Base-by-base conservation (phyloP, 1,140 invertebrate genomes). In the Brachionus plicatilis region DNA sequence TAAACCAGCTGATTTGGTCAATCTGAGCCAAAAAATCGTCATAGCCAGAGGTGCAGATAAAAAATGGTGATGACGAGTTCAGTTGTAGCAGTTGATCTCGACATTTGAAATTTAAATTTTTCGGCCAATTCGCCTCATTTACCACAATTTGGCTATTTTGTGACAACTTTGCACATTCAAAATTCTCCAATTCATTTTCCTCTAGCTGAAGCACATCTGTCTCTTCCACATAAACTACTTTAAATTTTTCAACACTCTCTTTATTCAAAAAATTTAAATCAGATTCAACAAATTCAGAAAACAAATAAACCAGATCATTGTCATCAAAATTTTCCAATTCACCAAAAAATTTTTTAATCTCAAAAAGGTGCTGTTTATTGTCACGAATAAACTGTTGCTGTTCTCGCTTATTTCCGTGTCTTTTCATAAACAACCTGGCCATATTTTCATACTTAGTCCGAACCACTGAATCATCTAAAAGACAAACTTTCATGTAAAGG, bases 31-130 rank as follows among this genome's bases (percentile, higher is more conserved):
- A 24, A 20, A 76, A 76, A 7, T 76, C 72, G 0, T 76, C 41
- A 50, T 24, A 76, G 12, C 27, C 27, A 3, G n/a, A 20, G 11
- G 41, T 47, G 43, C 72, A 76, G 8, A 76, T 76, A 27, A 47
- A 76, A 76, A 76, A 76, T 76, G 72, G 72, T 24, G 17, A 9
- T 76, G 72, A 76, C 3, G 72, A 76, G 45, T 76, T 76, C n/a
- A 76, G 53, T 47, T 76, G 72, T 9, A 76, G 17, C 17, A 47
- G 43, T 5, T 20, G 9, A 2, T 29, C 9, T 24, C n/a, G 17
- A 76, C 72, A 76, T 14, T 76, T 47, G 45, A 24, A 76, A 50
- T 76, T 76, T n/a, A 47, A 27, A 47, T 76, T 76, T 24, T 20
- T 47, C 11, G 72, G 72, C 72, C 72, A 76, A 76, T 76, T 76